Conservation (phyloP, 2,113 vertebrate species). For the Oncorhynchus mykiss region DNA sequence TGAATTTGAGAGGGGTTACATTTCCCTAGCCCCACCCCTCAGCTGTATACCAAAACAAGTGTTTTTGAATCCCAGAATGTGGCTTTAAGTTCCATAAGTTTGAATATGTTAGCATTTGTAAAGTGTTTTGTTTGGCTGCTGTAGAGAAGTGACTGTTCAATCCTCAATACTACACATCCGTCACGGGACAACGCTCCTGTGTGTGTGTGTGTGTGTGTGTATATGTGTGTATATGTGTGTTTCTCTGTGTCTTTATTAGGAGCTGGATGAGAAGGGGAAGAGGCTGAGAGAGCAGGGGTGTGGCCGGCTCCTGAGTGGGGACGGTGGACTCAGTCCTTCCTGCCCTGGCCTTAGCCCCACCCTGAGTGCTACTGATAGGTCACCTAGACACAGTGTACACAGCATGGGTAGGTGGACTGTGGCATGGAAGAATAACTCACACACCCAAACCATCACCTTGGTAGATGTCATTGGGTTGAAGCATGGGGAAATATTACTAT, state of each 20-base stretch:
- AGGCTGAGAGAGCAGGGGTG: constrained; percentile 72
- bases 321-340: constrained; percentile 46
- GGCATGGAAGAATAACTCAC: too few species aligned
- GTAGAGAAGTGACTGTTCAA: not conserved
- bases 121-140: not conserved
- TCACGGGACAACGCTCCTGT: not conserved
- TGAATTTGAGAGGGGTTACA: too few species aligned
- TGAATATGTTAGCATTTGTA: too few species aligned
- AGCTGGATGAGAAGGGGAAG: constrained; percentile 83
- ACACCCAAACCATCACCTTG: too few species aligned
- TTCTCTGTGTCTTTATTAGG: constrained; percentile 62
- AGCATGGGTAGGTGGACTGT: constrained; percentile 69
- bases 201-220: not conserved
- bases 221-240: not conserved
- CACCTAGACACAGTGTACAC: constrained; percentile 61
- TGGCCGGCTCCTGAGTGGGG: constrained; percentile 45
- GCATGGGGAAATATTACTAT: too few species aligned
- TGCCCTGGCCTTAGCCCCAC: constrained; percentile 68
- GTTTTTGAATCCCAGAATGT: too few species aligned
- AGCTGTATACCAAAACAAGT: too few species aligned
- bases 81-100: too few species aligned
- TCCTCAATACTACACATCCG: not conserved
- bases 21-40: too few species aligned
- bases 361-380: constrained; percentile 57
- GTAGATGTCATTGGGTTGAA: too few species aligned